Evolutionary conservation across 2,113 vertebrate species (phyloP).

Genomic region (Beaufortia kweichowensis): DNA sequence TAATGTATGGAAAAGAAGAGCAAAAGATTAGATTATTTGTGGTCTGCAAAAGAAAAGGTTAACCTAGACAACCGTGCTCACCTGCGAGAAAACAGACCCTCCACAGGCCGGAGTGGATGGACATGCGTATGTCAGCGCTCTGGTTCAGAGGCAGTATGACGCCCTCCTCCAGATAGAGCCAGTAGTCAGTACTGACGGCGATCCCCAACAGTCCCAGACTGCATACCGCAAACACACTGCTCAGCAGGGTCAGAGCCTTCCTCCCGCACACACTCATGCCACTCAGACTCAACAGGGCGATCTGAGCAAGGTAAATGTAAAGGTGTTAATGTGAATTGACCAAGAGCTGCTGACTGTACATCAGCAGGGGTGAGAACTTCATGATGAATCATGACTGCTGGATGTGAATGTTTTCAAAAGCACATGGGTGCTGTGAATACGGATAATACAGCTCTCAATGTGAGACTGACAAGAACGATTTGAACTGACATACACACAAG

Average conservation of each 20-base stretch:
- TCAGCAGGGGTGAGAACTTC: background rate
- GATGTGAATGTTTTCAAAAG: background rate
- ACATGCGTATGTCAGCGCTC: constrained; percentile 83
- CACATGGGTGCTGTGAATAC: background rate
- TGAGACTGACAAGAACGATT: background rate
- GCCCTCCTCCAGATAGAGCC: constrained; percentile 95
- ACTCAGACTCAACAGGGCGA: constrained; percentile 57
- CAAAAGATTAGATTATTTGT: too few species aligned
- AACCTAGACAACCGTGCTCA: too few species aligned
- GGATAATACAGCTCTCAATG: background rate
- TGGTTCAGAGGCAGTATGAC: constrained; percentile 90
- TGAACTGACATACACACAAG: background rate
- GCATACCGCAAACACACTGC: constrained; percentile 91
- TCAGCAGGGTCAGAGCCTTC: constrained; percentile 91
- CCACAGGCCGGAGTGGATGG: constrained; percentile 93
- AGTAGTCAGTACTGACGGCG: constrained; percentile 95
- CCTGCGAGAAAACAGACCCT: constrained; percentile 92
- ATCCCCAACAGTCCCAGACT: constrained; percentile 89
- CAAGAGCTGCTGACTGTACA: background rate
- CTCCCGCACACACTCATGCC: constrained; percentile 88
- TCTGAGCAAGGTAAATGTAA: constrained; percentile 43
- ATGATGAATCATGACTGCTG: background rate
- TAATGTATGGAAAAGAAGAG: too few species aligned
- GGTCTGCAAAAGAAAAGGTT: too few species aligned
- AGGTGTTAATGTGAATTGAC: background rate